Base-by-base conservation (phyloP, 1,140 invertebrate genomes). In the Drosophila persimilis region DNA sequence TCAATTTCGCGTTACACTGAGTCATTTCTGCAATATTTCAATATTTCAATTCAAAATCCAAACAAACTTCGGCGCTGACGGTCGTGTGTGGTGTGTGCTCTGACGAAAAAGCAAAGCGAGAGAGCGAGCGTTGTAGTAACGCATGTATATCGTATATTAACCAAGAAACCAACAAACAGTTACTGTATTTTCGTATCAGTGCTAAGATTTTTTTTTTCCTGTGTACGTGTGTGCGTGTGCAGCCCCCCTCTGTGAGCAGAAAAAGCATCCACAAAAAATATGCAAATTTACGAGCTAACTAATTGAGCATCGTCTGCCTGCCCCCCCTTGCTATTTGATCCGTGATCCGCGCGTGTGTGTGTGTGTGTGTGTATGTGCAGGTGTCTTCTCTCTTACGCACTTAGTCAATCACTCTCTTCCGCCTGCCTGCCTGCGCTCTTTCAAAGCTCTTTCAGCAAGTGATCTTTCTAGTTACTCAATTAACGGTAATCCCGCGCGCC, bases 211-310 rank as follows among this genome's bases (percentile, higher is more conserved):
- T 66, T 75, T 75, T 75, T 74, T 60, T 76, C 55, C 63, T 67
- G 58, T 78, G 64, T 61, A 47, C 58, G 46, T 71, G 61, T 26
- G 47, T 48, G 50, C 62, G 51, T 67, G 50, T 59, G 54, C 51
- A 51, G 35, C 43, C 46, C 62, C 55, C 53, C 29, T 46, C 53
- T 63, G 73, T 86, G 77, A 55, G 79, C 75, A 72, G 35, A 39
- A 39, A 39, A 39, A 78, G 83, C 62, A 83, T 83, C 75, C 53
- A 59, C 81, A 86, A 88, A 13, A 39, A 39, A 5, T 86, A 86
- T 86, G 83, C 83, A 86, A 88, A 86, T 86, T 83, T 83, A 83
- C 79, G 83, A 86, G 74, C 83, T 86, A 88, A 86, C 78, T 88
- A 83, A 86, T 86, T 86, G 79, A 89, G 84, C 35, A 39, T 86